These are phyloP conservation scores for Doris montereyensis DNA, from an alignment of 2,888 invertebrate species.

Conservation along the genomic window DNA sequence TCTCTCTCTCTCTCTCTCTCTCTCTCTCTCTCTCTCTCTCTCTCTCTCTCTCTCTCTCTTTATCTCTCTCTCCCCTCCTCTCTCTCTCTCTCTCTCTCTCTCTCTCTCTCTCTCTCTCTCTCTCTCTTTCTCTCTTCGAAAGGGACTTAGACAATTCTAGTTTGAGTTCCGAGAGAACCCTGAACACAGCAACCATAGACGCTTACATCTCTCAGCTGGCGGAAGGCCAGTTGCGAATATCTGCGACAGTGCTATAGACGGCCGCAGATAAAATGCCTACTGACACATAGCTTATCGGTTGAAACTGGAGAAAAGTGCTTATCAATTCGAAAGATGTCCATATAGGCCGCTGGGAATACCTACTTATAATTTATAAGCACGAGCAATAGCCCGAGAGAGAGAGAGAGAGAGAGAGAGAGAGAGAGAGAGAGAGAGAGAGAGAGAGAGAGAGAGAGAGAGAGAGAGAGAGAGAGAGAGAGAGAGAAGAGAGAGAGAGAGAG, in stretches of 20 bases:
- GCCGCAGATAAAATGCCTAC: too few relatives aligned
- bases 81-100: slow-evolving; percentile 21
- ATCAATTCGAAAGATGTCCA: too few relatives aligned
- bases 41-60: slow-evolving; percentile 12
- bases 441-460: neutral
- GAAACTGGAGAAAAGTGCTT: too few relatives aligned
- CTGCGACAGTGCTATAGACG: too few relatives aligned
- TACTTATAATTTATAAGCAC: too few relatives aligned
- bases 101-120: slow-evolving; percentile 13
- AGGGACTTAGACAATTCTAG: neutral
- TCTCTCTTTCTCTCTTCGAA: neutral
- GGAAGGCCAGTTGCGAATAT: too few relatives aligned
- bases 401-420: neutral
- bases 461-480: slow-evolving; percentile 4
- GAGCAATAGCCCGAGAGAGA: too few relatives aligned
- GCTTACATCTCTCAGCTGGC: too few relatives aligned
- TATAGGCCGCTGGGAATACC: too few relatives aligned
- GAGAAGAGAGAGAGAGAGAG: neutral
- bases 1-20: slow-evolving; percentile 2
- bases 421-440: neutral
- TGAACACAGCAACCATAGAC: too few relatives aligned
- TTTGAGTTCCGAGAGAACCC: neutral
- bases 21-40: slow-evolving; percentile 13
- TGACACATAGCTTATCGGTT: too few relatives aligned
- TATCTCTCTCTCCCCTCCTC: neutral